Evolutionary conservation across 2,888 invertebrate species (phyloP).

Genomic region (Argyra leucocephala): DNA sequence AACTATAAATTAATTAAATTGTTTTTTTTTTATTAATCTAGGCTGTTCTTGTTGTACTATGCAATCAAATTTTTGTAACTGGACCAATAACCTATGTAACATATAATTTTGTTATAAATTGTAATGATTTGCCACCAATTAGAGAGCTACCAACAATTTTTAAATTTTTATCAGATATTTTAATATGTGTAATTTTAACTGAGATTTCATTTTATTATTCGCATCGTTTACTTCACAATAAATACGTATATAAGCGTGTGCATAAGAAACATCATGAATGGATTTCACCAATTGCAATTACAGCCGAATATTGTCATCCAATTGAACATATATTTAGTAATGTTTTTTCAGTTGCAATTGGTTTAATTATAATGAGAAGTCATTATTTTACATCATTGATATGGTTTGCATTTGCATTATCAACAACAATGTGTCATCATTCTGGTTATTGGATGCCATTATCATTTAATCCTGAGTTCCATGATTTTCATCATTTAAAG

Average conservation of each 20-base stretch:
- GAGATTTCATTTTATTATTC: constrained; percentile 76
- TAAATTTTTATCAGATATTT: constrained; percentile 57
- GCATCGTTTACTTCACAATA: constrained; percentile 67
- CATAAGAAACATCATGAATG: constrained; percentile 82
- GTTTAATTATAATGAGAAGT: constrained; percentile 57
- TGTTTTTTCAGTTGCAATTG: constrained; percentile 60
- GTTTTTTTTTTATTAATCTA: constrained; percentile 31
- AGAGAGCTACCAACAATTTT: constrained; percentile 63
- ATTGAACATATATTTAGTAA: constrained; percentile 65
- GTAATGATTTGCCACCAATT: constrained; percentile 52
- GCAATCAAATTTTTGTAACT: constrained; percentile 63
- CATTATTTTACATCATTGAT: constrained; percentile 63
- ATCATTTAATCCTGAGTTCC: constrained; percentile 70
- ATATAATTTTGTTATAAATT: constrained; percentile 50
- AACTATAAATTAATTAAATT: neutral
- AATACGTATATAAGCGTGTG: constrained; percentile 62
- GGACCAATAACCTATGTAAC: constrained; percentile 49
- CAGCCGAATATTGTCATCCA: constrained; percentile 69
- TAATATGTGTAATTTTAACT: constrained; percentile 59
- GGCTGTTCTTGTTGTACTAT: constrained; percentile 56
- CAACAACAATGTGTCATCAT: constrained; percentile 68
- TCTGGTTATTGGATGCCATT: constrained; percentile 76
- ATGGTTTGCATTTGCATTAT: constrained; percentile 62
- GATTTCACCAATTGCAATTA: constrained; percentile 72
- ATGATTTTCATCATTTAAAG: constrained; percentile 81